Evolutionary conservation across 2,888 invertebrate species (phyloP).

Genomic region (Caenorhabditis sulstoni): DNA sequence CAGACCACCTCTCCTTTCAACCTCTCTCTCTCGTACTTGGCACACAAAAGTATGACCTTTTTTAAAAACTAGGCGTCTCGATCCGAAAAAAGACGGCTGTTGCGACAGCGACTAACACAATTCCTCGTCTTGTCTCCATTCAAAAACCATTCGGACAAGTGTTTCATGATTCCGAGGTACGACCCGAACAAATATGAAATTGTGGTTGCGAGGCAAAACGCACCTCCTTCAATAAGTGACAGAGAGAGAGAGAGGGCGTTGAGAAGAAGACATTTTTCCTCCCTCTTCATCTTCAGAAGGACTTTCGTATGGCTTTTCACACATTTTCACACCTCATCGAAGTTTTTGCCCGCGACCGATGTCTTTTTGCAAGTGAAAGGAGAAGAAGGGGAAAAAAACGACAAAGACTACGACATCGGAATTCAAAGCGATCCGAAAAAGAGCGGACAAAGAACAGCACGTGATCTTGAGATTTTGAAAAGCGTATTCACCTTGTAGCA

Average conservation of each 20-base stretch:
- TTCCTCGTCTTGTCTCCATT: slow-evolving; percentile 17
- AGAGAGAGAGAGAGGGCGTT: slow-evolving; percentile 10
- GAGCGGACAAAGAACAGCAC: slow-evolving; percentile 39
- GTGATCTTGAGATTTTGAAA: slow-evolving; percentile 42
- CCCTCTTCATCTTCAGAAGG: slow-evolving; percentile 8
- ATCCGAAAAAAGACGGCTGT: no score
- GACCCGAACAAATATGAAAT: slow-evolving; percentile 38
- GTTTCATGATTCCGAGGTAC: slow-evolving; percentile 57
- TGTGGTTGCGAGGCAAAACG: slow-evolving; percentile 12
- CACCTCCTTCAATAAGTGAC: slow-evolving; percentile 34
- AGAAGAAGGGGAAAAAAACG: neutral
- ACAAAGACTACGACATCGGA: neutral
- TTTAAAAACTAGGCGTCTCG: no score
- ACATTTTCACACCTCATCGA: slow-evolving; percentile 31
- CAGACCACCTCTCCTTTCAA: no score
- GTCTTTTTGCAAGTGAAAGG: slow-evolving; percentile 6
- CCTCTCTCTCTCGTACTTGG: slow-evolving; percentile 1
- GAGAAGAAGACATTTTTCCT: slow-evolving; percentile 15
- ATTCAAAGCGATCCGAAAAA: slow-evolving; percentile 34
- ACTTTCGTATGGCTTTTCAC: slow-evolving; percentile 31
- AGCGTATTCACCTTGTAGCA: neutral
- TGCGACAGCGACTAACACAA: no score
- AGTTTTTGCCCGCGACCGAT: slow-evolving; percentile 2
- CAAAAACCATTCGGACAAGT: slow-evolving; percentile 54
- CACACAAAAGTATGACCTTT: no score